Base-by-base conservation (phyloP, 1,140 invertebrate species). In the Mercenaria mercenaria region DNA sequence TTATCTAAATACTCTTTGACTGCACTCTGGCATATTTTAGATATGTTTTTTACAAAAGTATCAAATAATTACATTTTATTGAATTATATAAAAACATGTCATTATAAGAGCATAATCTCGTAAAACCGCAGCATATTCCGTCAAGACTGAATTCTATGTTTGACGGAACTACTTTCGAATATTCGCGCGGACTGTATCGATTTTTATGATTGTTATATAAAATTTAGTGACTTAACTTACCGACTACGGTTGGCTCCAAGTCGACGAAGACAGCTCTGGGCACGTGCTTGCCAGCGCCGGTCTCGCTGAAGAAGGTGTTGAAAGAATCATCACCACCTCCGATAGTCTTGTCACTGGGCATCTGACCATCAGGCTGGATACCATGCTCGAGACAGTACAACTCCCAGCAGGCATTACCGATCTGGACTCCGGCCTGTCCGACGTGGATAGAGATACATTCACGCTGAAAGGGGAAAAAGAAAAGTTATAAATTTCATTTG, bases 361-460 rank as follows among this genome's bases (percentile, higher is more conserved):
- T 72, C 34, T 37, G 34, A 20, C 67, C 67, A 72, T 72, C 67
- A 39, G 67, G 67, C 67, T 72, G 67, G 37, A 72, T 72, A 37
- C 34, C 67, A 34, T 98, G 98, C 95, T 98, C 98, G 92, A 98
- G 96, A 95, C 98, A 98, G 96, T 98, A 98, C 81, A 98, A 96
- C 95, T 98, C 98, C 97, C 97, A 97, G 81, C 90, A 91, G 43
- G 90, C 80, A 79, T 91, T 88, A 76, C 90, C 90, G 50, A 98
- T 98, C 96, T 98, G 98, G 11, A 98, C 98, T 76, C 98, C 98
- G 88, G 98, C 98, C 96, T 98, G 98, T 50, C 98, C 98, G 93
- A 98, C 97, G 96, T 98, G 98, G 89, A 98, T 97, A 91, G 97
- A 98, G 93, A 98, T 97, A 94, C 97, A 98, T 97, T 98, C 98